phyloP scores from a whole-genome alignment of 1,140 invertebrate genomes.

The Cydia splendana region DNA sequence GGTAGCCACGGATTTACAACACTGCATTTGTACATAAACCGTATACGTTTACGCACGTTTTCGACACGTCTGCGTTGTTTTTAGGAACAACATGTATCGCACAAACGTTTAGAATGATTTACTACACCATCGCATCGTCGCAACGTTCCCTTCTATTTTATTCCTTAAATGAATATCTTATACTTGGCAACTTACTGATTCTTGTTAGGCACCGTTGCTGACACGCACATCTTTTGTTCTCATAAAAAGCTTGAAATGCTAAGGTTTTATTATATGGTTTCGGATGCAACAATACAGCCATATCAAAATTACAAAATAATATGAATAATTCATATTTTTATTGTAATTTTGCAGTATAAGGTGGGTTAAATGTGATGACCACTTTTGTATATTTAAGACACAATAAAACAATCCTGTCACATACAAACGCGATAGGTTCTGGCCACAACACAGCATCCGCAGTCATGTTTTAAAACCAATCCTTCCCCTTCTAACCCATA shows the following conservation, averaged over 20 bases:
- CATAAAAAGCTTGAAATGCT: neutral
- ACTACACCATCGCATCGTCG: neutral
- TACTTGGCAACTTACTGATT: neutral
- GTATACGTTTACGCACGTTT: neutral
- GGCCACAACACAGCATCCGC: neutral
- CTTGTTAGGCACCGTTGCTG: neutral
- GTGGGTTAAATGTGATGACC: neutral
- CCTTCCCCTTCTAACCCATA: neutral
- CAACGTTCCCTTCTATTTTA: neutral
- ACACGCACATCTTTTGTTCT: neutral
- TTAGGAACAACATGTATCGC: neutral
- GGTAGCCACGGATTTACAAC: neutral
- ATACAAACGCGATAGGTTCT: neutral
- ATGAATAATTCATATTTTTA: no score
- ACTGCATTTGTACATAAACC: conserved; percentile 2
- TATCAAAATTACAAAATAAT: neutral
- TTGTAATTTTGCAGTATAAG: no score
- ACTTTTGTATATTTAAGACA: neutral
- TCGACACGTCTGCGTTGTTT: neutral
- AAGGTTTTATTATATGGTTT: neutral
- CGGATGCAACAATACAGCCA: neutral
- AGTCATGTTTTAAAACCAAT: conserved; percentile 1
- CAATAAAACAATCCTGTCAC: neutral
- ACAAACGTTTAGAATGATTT: neutral
- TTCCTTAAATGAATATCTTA: neutral